phyloP scores from a whole-genome alignment of 2,888 invertebrate species.

The Thecophora atra region DNA sequence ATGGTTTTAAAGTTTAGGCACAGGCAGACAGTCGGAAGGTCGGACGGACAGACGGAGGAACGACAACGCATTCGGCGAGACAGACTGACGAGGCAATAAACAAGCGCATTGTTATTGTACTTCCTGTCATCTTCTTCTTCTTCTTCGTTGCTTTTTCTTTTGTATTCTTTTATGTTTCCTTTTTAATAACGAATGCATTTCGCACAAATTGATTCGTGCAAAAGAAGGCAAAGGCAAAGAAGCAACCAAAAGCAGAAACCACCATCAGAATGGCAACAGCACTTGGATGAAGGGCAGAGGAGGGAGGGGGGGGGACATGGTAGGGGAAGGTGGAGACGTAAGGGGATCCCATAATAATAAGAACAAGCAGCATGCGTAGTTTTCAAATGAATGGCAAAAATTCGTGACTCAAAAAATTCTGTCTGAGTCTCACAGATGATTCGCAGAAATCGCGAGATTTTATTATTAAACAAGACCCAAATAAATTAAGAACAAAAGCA shows the following conservation, averaged over 20 bases:
- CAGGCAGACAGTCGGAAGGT: background rate
- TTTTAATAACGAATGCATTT: slow-evolving; percentile 24
- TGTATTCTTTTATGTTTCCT: background rate
- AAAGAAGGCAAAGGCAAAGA: slow-evolving; percentile 19
- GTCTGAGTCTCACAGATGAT: slow-evolving; percentile 33
- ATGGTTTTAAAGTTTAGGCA: background rate
- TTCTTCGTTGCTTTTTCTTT: background rate
- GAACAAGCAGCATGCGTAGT: slow-evolving; percentile 17
- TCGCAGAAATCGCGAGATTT: slow-evolving; percentile 34
- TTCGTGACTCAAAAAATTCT: slow-evolving; percentile 33
- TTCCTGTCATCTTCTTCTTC: background rate
- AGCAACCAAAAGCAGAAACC: background rate
- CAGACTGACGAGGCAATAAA: slow-evolving; percentile 4
- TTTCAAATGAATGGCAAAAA: slow-evolving; percentile 36
- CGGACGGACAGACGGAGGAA: background rate
- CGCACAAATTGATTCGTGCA: slow-evolving; percentile 35
- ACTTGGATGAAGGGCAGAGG: background rate
- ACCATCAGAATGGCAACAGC: background rate
- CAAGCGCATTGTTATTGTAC: background rate
- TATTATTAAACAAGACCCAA: slow-evolving; percentile 3
- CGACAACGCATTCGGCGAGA: background rate
- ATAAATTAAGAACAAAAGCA: background rate
- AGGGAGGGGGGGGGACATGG: background rate
- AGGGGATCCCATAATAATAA: background rate
- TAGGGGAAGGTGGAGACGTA: background rate